A percentile compares a stretch with the other conserved stretches of the same genome.
phyloP scores from a whole-genome alignment of 2,888 invertebrate genomes.

The Lucinisca nassula region DNA sequence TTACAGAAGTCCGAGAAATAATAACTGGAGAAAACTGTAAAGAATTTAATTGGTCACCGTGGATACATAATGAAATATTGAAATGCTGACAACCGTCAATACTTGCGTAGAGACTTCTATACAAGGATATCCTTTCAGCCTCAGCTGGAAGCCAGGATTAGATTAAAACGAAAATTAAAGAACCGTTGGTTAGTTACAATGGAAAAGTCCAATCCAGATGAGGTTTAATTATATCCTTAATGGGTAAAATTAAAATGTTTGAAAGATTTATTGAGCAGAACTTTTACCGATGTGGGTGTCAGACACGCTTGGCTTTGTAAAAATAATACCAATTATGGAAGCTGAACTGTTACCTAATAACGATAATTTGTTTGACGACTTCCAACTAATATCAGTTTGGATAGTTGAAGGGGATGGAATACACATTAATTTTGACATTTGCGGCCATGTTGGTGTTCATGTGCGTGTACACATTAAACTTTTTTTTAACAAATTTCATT shows the following conservation, averaged over 20 bases:
- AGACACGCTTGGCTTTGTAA: not conserved
- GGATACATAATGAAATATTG: not conserved
- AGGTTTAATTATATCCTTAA: not conserved
- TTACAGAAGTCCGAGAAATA: not conserved
- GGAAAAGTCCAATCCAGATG: not conserved
- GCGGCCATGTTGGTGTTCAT: too few species aligned
- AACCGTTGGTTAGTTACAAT: not conserved
- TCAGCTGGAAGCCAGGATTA: not conserved
- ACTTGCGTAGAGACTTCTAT: not conserved
- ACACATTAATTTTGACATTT: too few species aligned
- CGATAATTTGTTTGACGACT: too few species aligned
- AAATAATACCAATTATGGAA: not conserved
- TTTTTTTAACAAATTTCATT: too few species aligned
- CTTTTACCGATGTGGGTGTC: not conserved
- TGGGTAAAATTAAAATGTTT: not conserved
- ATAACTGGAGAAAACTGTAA: not conserved
- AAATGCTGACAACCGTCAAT: not conserved
- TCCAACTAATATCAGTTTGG: too few species aligned
- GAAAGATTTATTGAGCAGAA: not conserved
- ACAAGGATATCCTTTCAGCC: constrained; percentile 1
- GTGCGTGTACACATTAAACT: too few species aligned
- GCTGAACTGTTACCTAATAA: too few species aligned
- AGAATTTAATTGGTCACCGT: not conserved
- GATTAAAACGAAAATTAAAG: not conserved
- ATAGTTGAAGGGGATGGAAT: too few species aligned